phyloP scores from a whole-genome alignment of 2,797 vertebrate genomes.

The Pitangus sulphuratus region DNA sequence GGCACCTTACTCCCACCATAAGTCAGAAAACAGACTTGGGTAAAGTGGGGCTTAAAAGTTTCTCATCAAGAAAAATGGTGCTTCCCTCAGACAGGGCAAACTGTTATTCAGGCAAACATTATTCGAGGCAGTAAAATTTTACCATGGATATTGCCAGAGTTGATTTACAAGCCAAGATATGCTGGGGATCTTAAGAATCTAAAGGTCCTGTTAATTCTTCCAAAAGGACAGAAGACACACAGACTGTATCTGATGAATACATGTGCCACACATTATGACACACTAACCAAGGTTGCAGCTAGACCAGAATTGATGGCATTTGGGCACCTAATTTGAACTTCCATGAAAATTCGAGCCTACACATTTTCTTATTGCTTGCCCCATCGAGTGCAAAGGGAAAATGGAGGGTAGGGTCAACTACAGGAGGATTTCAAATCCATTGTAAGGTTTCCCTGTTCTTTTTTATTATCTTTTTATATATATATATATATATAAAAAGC shows the following conservation, averaged over 20 bases:
- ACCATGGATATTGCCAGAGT: not conserved
- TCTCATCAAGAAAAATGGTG: not conserved
- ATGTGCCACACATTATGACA: not conserved
- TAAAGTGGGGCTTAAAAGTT: not conserved
- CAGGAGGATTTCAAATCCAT: constrained; percentile 23
- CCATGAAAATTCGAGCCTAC: not conserved
- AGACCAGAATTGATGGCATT: not conserved
- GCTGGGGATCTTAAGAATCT: not conserved
- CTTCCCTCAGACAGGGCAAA: not conserved
- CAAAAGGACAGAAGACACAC: not conserved
- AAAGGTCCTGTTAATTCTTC: constrained; percentile 4
- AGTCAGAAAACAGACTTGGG: not conserved
- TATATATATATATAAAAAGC: not conserved
- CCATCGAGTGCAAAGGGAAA: constrained; percentile 50
- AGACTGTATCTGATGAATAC: not conserved
- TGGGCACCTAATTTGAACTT: not conserved
- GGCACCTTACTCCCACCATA: not conserved
- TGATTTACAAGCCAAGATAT: not conserved
- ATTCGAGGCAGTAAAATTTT: not conserved
- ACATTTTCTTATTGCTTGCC: constrained; percentile 49
- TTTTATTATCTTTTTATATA: not conserved
- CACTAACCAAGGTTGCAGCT: not conserved
- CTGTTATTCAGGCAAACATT: not conserved
- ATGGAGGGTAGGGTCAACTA: not conserved
- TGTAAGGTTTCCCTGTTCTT: constrained; percentile 2